Base-by-base conservation (phyloP, 2,113 vertebrate species). In the Eubucco bourcierii region DNA sequence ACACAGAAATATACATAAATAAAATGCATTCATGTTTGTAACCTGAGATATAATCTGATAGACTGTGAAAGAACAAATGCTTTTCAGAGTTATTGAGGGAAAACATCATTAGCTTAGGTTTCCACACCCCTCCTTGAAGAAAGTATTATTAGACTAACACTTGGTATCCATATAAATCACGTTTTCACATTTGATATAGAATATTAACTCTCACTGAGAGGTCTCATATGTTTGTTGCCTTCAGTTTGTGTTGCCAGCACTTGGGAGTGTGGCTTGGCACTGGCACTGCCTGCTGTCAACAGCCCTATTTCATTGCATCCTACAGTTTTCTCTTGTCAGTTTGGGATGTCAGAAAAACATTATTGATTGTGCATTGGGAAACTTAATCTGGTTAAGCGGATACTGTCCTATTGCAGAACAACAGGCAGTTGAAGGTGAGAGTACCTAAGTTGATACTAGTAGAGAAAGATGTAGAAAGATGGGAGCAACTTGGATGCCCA, bases 141-240 rank as follows among this genome's bases (percentile, higher is more conserved):
- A 41, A 33, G 75, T 21, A 64, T 41, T 0, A 7, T 73, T 92
- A 82, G 59, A 27, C 71, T 56, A 83, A 16, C 11, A 0, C 33
- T 64, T 79, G 61, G 87, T 72, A 78, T 85, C 93, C 0, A 2
- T 90, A 56, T 82, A 94, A 91, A 91, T 93, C 58, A 47, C 82
- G 64, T 91, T 95, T 92, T 83, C 68, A 73, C 77, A 95, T 91
- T 80, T 67, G 82, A 88, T 91, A 68, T 67, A 64, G 90, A 91
- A 77, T 90, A 94, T 94, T 89, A 37, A 50, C 53, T 94, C 95
- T 91, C 90, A 18, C 15, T 84, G 76, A 3, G 90, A 87, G 60
- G 88, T 53, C 33, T 1, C 72, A 94, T 94, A 56, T 9, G 7
- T 85, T 64, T 3, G 0, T 59, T 66, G 73, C 72, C 65, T 83